A percentile compares a stretch with the other conserved stretches of the same genome.
Conservation (phyloP, 2,888 invertebrate species). For the Heliconius ismenius region DNA sequence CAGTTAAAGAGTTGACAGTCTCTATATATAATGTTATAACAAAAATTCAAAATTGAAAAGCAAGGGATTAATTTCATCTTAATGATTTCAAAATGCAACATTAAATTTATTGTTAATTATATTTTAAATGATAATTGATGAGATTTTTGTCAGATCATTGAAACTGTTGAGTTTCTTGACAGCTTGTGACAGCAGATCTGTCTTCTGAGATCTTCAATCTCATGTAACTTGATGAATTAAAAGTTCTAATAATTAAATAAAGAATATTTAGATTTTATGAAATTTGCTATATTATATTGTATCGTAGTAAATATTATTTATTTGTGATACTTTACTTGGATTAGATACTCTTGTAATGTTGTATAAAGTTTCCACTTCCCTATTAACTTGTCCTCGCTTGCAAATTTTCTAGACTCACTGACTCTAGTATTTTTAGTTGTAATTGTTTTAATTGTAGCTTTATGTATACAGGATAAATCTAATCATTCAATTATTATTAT, state of each 20-base stretch:
- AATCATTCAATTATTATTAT: constrained; percentile 8
- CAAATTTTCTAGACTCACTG: background rate
- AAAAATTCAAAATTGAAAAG: background rate
- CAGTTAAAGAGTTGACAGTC: background rate
- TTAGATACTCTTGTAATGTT: background rate
- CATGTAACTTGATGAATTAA: background rate
- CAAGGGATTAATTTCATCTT: background rate
- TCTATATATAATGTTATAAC: background rate
- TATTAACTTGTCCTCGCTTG: background rate
- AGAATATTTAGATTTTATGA: too few species aligned
- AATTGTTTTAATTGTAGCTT: background rate
- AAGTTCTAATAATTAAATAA: background rate
- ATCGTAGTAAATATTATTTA: background rate
- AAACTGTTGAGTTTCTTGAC: too few species aligned
- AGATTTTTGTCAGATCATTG: too few species aligned
- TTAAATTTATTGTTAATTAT: too few species aligned
- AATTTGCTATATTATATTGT: background rate
- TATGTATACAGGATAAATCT: background rate
- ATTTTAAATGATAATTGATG: too few species aligned
- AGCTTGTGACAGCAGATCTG: too few species aligned
- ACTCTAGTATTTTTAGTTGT: background rate
- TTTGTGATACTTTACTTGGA: background rate
- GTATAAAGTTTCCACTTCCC: background rate
- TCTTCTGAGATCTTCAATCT: too few species aligned
- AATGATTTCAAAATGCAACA: too few species aligned